Conservation (phyloP, 2,797 vertebrate species). For the Sebastes nivosus region DNA sequence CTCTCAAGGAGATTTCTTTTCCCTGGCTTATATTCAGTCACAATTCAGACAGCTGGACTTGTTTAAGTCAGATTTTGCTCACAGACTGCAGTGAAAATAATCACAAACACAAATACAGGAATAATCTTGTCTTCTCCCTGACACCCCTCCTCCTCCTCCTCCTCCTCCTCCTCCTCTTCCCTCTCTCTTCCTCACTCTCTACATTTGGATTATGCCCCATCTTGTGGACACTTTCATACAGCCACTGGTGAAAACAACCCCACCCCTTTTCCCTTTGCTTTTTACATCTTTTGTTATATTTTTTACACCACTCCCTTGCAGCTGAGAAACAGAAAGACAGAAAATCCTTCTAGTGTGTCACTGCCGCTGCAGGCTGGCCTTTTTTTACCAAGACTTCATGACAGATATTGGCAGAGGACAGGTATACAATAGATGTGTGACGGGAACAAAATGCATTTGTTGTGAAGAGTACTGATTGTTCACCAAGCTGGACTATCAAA, state of each 20-base stretch:
- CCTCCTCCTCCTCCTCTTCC: not conserved
- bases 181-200: not conserved
- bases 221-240: constrained; percentile 65
- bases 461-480: not conserved
- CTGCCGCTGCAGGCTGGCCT: not conserved
- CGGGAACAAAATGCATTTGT: not conserved
- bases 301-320: not conserved
- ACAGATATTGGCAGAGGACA: not conserved
- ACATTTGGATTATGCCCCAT: constrained; percentile 63
- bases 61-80: not conserved
- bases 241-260: not conserved
- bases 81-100: constrained; percentile 9
- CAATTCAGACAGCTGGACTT: not conserved
- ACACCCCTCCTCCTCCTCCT: not conserved
- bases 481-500: not conserved
- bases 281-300: not conserved
- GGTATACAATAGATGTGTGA: not conserved
- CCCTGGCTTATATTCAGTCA: not conserved
- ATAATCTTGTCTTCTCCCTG: not conserved
- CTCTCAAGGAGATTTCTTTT: not conserved
- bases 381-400: not conserved
- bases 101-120: constrained; percentile 13
- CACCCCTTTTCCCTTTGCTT: not conserved
- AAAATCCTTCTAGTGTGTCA: not conserved
- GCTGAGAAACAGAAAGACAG: not conserved